Base-by-base conservation (phyloP, 2,888 invertebrate species). In the Microctonus hyperodae region DNA sequence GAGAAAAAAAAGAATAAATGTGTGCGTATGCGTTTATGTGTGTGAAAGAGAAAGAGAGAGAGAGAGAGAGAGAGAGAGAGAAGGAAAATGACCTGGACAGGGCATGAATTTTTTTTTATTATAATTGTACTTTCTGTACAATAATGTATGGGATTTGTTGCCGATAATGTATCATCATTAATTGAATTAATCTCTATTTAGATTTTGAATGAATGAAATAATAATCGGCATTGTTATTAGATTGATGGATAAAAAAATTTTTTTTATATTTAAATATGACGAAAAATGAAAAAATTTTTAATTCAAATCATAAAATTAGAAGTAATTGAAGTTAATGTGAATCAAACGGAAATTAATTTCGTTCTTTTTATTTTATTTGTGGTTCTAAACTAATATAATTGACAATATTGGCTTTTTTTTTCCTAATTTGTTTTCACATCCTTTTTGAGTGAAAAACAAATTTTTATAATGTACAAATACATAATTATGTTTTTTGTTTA, bases 101-200 rank as follows among this genome's bases (percentile, higher is more conserved):
- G 7, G 28, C 28, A 7, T 7, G 28, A 28, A 7, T 28, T 33
- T 67, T 65, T 67, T 68, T 70, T 67, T 35, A 51, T 65, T 70
- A 66, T 69, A 67, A 66, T 67, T 66, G 72, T 72, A 73, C 73
- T 70, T 72, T 74, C 72, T 72, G 73, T 73, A 69, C n/a, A n/a
- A n/a, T 75, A 74, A 76, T 79, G 78, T 79, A 81, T 79, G 81
- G 79, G 80, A 79, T 78, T 81, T 79, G 78, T 79, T 81, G 78
- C 75, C 74, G 74, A 74, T 74, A 73, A 76, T 76, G 72, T 44
- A 77, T 77, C 71, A 69, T 70, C 67, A 76, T 75, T 58, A 70
- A 72, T 73, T 58, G 35, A 35, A 53, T 16, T 35, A 53, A 64
- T 59, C 58, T 61, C 51, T 9, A 44, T 40, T n/a, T 51, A 64